Conservation (phyloP, 2,113 vertebrate species). For the Tragelaphus strepsiceros region DNA sequence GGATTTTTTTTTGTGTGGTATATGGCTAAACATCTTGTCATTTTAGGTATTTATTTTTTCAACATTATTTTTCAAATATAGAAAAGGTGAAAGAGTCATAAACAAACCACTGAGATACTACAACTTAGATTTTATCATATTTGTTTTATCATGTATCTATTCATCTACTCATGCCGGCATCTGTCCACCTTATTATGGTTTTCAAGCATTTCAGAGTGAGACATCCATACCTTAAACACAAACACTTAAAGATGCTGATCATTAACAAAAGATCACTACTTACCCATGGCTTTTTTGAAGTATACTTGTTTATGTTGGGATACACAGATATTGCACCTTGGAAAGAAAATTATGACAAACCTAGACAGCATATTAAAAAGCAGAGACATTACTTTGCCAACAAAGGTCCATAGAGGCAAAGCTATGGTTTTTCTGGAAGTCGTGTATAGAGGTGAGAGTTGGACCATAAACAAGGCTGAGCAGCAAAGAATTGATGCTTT, state of each 20-base stretch:
- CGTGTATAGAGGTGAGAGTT: neutral
- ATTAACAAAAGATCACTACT: neutral
- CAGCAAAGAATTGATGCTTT: neutral
- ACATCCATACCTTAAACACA: neutral
- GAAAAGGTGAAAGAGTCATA: neutral
- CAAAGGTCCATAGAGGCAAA: neutral
- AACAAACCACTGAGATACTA: neutral
- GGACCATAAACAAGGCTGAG: neutral
- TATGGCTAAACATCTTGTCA: neutral
- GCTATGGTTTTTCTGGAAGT: neutral
- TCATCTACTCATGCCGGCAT: neutral
- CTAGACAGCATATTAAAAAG: neutral
- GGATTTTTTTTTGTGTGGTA: neutral
- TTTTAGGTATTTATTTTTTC: neutral
- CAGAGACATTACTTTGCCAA: neutral
- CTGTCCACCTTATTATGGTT: neutral
- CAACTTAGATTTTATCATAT: neutral
- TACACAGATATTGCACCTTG: neutral
- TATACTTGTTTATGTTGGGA: neutral
- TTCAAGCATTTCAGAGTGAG: neutral
- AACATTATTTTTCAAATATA: neutral
- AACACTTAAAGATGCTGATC: neutral
- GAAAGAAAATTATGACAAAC: neutral
- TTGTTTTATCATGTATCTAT: neutral
- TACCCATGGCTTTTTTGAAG: neutral